Evolutionary conservation across 2,113 vertebrate species (phyloP).

Genomic region (Arothron firmamentum): DNA sequence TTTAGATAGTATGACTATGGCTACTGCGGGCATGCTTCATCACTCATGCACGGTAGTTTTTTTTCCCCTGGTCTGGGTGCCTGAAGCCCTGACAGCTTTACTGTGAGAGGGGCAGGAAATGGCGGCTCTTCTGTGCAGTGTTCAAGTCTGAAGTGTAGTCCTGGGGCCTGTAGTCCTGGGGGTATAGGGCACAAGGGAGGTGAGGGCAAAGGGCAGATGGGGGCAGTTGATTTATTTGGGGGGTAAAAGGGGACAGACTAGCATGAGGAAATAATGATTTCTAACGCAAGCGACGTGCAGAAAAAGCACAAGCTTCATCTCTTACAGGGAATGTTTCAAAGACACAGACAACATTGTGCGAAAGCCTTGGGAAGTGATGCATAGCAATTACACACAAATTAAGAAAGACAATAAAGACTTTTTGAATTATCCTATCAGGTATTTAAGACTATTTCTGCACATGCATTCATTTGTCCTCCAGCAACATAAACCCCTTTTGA

Average conservation of each 20-base stretch:
- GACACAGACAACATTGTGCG: background rate
- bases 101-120: slow-evolving; percentile 45
- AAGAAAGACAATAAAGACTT: background rate
- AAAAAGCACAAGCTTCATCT: background rate
- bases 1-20: slow-evolving; percentile 35
- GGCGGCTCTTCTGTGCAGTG: slow-evolving; percentile 22
- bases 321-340: background rate
- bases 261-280: slow-evolving; percentile 16
- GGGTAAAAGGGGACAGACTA: slow-evolving; percentile 21
- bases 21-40: slow-evolving; percentile 36
- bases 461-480: background rate
- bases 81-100: slow-evolving; percentile 49
- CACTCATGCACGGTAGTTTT: slow-evolving; percentile 27
- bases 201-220: slow-evolving; percentile 42
- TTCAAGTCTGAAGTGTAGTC: slow-evolving; percentile 22
- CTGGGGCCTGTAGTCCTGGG: slow-evolving; percentile 26
- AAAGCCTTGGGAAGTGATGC: background rate
- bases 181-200: slow-evolving; percentile 20
- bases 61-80: slow-evolving; percentile 47
- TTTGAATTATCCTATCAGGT: too few relatives aligned
- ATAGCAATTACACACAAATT: background rate
- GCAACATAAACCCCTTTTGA: background rate
- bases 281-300: slow-evolving; percentile 6
- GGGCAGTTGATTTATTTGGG: slow-evolving; percentile 42
- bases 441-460: too few relatives aligned